Evolutionary conservation across 2,797 vertebrate genomes (phyloP).

Genomic region (Carapus acus): DNA sequence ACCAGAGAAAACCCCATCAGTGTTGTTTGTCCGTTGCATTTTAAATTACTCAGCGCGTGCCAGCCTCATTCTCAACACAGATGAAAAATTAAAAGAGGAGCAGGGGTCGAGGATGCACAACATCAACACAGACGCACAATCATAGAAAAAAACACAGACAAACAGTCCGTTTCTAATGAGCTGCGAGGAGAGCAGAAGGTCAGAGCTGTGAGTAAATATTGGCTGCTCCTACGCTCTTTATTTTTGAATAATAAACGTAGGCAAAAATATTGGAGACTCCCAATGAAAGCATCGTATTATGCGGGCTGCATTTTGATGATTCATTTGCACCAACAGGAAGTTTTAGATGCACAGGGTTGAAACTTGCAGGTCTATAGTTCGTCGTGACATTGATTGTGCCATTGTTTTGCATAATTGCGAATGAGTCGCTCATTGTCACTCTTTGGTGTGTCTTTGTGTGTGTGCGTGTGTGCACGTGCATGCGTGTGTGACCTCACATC

Average conservation of each 20-base stretch:
- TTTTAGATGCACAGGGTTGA: not conserved
- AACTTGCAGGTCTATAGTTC: no score
- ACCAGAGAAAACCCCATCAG: no score
- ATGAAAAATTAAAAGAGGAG: conserved; percentile 3
- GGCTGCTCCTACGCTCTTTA: not conserved
- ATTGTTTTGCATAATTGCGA: not conserved
- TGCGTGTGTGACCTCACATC: no score
- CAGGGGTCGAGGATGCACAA: conserved; percentile 1
- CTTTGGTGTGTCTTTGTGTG: no score
- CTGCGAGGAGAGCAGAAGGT: conserved; percentile 29
- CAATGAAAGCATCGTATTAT: conserved; percentile 8
- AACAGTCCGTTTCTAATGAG: conserved; percentile 25
- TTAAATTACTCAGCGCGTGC: no score
- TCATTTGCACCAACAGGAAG: not conserved
- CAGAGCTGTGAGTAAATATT: conserved; percentile 21
- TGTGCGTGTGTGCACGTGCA: conserved; percentile 3
- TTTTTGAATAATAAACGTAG: conserved; percentile 12
- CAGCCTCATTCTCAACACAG: not conserved
- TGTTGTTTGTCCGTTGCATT: no score
- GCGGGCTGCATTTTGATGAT: not conserved
- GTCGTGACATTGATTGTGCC: conserved; percentile 1
- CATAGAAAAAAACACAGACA: not conserved
- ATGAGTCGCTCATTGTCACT: no score
- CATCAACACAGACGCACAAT: not conserved
- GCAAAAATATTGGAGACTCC: not conserved